Percentiles rank a stretch among this genome's conserved stretches.
phyloP scores from a whole-genome alignment of 1,140 invertebrate genomes.

The Phenacoccus solenopsis region DNA sequence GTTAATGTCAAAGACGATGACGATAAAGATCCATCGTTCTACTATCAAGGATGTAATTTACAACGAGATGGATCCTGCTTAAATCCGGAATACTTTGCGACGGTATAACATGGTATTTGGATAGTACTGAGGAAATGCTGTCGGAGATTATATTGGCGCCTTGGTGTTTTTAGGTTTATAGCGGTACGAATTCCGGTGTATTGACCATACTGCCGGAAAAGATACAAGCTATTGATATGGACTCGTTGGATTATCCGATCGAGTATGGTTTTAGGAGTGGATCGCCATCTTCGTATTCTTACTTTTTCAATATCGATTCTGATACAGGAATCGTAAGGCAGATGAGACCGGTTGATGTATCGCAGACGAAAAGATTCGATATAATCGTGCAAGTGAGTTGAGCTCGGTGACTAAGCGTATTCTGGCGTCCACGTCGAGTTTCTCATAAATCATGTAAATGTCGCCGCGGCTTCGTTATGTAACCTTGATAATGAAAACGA shows the following conservation, averaged over 20 bases:
- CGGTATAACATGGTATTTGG: conserved; percentile 41
- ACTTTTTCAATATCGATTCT: conserved; percentile 73
- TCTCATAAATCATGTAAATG: neutral
- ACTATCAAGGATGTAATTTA: conserved; percentile 65
- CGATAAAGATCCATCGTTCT: conserved; percentile 76
- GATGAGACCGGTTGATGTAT: conserved; percentile 62
- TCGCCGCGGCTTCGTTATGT: neutral
- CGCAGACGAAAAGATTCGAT: conserved; percentile 53
- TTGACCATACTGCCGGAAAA: conserved; percentile 72
- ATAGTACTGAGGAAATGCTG: too few species aligned
- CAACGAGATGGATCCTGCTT: conserved; percentile 66
- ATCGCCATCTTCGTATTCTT: conserved; percentile 53
- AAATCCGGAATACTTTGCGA: conserved; percentile 64
- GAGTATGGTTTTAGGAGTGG: conserved; percentile 69
- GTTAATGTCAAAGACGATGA: conserved; percentile 78
- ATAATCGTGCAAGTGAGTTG: conserved; percentile 55
- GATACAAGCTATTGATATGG: conserved; percentile 77
- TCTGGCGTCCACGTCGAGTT: neutral
- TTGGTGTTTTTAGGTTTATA: conserved; percentile 47
- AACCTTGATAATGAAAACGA: neutral
- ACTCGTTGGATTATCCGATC: conserved; percentile 67
- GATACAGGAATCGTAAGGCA: conserved; percentile 66
- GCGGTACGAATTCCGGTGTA: conserved; percentile 64
- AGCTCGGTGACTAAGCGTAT: neutral
- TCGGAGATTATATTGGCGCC: neutral